Conservation (phyloP, 2,888 invertebrate species). For the Diloba caeruleocephala region DNA sequence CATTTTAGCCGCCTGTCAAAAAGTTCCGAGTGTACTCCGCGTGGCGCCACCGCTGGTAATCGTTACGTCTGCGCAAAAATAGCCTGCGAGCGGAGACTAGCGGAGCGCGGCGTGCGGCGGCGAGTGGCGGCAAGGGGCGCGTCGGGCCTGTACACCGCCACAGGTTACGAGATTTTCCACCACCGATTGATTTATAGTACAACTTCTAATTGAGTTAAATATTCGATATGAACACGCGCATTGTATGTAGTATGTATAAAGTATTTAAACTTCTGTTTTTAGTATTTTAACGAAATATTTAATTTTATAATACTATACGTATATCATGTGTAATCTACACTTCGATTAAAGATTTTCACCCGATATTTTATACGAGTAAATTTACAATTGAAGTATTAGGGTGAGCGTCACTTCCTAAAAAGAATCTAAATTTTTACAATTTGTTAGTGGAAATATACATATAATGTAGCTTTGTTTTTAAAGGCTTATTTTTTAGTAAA, state of each 20-base stretch:
- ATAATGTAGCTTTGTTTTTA: too few species aligned
- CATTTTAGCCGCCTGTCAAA: slow-evolving; percentile 87
- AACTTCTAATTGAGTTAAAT: slow-evolving; percentile 85
- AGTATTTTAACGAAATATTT: not conserved
- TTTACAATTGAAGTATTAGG: slow-evolving; percentile 44
- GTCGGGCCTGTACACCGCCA: slow-evolving; percentile 52
- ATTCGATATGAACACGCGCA: slow-evolving; percentile 63
- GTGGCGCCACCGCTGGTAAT: slow-evolving; percentile 75
- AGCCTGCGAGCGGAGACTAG: slow-evolving; percentile 52
- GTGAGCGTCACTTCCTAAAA: slow-evolving; percentile 31
- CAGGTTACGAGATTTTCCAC: slow-evolving; percentile 70
- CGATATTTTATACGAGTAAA: slow-evolving; percentile 35
- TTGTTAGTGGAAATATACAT: too few species aligned
- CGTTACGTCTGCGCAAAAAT: slow-evolving; percentile 85
- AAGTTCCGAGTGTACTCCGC: slow-evolving; percentile 72
- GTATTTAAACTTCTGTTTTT: not conserved
- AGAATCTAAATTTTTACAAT: too few species aligned
- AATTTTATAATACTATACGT: not conserved
- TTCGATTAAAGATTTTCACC: slow-evolving; percentile 45
- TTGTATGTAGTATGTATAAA: slow-evolving; percentile 9
- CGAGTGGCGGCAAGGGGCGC: slow-evolving; percentile 52
- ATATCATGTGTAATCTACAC: slow-evolving; percentile 27
- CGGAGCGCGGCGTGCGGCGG: slow-evolving; percentile 37
- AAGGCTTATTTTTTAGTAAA: slow-evolving; percentile 2
- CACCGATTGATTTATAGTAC: slow-evolving; percentile 81